Evolutionary conservation across 37 sponge, comb jelly and placozoan genomes (phyloP), one percentile per base, ranked within the genome.

Genomic region (Chondrosia reniformis): DNA sequence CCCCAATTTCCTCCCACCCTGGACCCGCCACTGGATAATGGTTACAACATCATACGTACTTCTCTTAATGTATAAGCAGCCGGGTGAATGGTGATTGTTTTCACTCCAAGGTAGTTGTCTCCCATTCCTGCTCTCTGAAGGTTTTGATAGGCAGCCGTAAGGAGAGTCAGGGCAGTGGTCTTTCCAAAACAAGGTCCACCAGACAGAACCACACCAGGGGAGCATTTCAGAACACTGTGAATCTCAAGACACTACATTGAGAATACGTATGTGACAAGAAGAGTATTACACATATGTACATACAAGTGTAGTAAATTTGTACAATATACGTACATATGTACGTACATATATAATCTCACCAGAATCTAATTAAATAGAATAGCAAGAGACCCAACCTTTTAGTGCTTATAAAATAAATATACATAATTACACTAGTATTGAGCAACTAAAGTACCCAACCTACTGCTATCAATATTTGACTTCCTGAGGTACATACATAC

Each of bases 111-210:
- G 40, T 79, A 83, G 3, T 73, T 45, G 24, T 31, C 33, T 0
- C 22, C n/a, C 39, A 9, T 41, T 8, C 45, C 71, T 22, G 37
- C 63, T 2, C 34, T 78, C 33, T 67, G 17, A 15, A 84, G 27
- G 32, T 61, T 46, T 3, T 62, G 62, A 38, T 86, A 91, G 12
- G 91, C 88, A 44, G 84, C 75, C 7, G 81, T 76, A 38, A 91
- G 72, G 17, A 56, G 46, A 0, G 33, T 45, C 55, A 67, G 80
- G 25, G 49, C n/a, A 2, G 88, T 80, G 30, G 84, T 83, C 77
- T 83, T 91, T 44, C 91, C 88, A 46, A 73, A 74, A n/a, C 74
- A 63, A 38, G 43, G 44, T 24, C 74, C 71, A 27, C 91, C 91
- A 40, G 49, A 28, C 32, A 91, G 71, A 0, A 84, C 38, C 0